phyloP scores from a whole-genome alignment of 2,888 invertebrate species.

The Drosophila dives region DNA sequence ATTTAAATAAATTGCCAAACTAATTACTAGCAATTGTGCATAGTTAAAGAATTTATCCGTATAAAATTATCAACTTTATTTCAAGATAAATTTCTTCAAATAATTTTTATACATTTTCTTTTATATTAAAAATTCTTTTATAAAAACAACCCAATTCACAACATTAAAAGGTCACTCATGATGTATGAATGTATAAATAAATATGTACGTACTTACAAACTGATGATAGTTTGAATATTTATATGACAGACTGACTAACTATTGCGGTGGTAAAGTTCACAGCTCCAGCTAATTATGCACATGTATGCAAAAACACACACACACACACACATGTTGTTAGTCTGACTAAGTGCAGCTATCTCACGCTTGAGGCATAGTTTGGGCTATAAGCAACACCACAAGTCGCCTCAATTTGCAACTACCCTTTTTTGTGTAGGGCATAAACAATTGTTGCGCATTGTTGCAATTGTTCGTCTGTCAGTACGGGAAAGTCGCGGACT shows the following conservation, averaged over 20 bases:
- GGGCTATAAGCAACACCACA: background rate
- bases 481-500: constrained; percentile 44
- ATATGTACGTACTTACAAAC: constrained; percentile 17
- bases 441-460: constrained; percentile 61
- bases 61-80: too few species aligned
- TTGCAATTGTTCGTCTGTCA: constrained; percentile 37
- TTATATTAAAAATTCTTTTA: background rate
- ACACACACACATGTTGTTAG: background rate
- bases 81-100: too few species aligned
- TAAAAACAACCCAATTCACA: constrained; percentile 3
- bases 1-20: too few species aligned
- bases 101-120: background rate
- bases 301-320: constrained; percentile 3
- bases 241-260: constrained; percentile 23
- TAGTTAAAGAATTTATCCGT: too few species aligned
- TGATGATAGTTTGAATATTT: constrained; percentile 30
- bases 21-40: too few species aligned
- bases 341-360: constrained; percentile 24
- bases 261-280: constrained; percentile 44
- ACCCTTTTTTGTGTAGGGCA: constrained; percentile 39
- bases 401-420: background rate
- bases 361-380: background rate
- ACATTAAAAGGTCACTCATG: background rate
- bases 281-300: constrained; percentile 45
- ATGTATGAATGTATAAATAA: constrained; percentile 4